Base-by-base conservation (phyloP, 1,140 invertebrate species). In the Drosophila sechellia region DNA sequence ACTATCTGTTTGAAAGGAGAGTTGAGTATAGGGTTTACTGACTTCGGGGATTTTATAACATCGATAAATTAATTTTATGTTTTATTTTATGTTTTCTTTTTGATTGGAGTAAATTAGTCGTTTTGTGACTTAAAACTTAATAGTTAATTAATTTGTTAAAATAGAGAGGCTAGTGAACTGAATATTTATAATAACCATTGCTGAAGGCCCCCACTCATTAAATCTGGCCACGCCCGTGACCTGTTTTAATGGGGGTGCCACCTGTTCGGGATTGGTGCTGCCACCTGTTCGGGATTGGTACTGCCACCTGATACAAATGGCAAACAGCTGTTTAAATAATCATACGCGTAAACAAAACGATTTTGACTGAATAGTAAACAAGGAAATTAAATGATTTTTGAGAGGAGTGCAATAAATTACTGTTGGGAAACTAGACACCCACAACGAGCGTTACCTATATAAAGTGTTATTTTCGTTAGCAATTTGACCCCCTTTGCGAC, bases 241-340 rank as follows among this genome's bases (percentile, higher is more conserved):
- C 11, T 34, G 17, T 17, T n/a, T 42, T 22, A n/a, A 31, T 53
- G 31, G 34, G 1, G 55, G 25, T 73, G 66, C 54, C 65, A 59
- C 34, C 64, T 50, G 48, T 10, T 50, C 15, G 1, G 12, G 20
- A 0, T 11, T 12, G 55, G 65, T 20, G 70, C 70, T 73, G 70
- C 70, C 70, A 73, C 65, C 54, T 46, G 43, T 10, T 50, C 15
- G 1, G 12, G 20, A 0, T 11, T 12, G 55, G 65, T 20, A 65
- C 70, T 73, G 70, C 70, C 70, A 73, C 65, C 54, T 46, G 43
- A 10, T 4, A 3, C 0, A 11, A 12, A 34, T 35, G 5, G 4
- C 1, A 3, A 15, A 39, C 69, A 73, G 70, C 65, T 73, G 70
- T 60, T 60, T 4, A 35, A 17, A 5, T 4, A 0, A 52, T 4